Conservation (phyloP, 2,113 vertebrate genomes). For the Grammomys dolichurus region DNA sequence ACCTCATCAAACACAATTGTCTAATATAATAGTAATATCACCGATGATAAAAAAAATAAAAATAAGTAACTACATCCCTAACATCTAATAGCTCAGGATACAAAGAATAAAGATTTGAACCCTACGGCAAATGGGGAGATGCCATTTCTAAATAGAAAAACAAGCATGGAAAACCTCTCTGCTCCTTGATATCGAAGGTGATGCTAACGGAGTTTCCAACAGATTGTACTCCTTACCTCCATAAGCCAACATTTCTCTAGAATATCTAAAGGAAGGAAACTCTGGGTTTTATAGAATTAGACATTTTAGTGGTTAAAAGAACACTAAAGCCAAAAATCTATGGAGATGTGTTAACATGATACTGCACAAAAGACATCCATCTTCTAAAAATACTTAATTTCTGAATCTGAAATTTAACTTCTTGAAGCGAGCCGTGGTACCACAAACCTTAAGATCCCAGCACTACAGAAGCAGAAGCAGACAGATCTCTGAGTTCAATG, state of each 20-base stretch:
- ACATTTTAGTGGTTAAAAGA: constrained; percentile 30
- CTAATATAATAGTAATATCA: background rate
- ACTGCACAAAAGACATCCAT: background rate
- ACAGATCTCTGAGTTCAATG: background rate
- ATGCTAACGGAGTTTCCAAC: background rate
- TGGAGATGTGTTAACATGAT: background rate
- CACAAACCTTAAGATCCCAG: background rate
- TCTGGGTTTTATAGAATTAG: background rate
- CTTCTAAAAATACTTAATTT: background rate
- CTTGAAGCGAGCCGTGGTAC: no score
- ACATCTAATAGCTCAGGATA: background rate
- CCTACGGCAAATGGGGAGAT: background rate
- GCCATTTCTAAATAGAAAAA: background rate
- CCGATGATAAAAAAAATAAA: background rate
- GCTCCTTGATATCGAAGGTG: background rate
- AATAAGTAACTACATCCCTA: background rate
- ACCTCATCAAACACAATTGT: background rate
- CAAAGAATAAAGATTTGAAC: background rate
- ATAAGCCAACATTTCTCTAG: background rate
- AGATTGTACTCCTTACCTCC: background rate
- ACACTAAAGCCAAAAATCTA: background rate
- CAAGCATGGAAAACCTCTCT: background rate
- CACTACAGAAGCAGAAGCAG: background rate
- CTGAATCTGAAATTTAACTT: constrained; percentile 39
- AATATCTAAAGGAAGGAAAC: background rate